These are phyloP conservation scores for Leptosomus discolor DNA, from an alignment of 2,113 vertebrate genomes.

Conservation along the genomic window DNA sequence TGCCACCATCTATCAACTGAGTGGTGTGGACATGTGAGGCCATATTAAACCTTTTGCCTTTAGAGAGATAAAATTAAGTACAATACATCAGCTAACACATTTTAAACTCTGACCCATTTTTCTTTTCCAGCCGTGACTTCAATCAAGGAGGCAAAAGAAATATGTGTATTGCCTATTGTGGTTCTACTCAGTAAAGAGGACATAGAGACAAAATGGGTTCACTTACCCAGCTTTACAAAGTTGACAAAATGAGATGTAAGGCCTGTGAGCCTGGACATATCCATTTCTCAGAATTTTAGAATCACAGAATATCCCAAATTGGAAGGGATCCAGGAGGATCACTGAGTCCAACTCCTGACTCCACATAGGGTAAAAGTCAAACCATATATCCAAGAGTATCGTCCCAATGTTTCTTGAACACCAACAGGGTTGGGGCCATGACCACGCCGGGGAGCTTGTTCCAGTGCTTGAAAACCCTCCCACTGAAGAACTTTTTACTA, in stretches of 20 bases:
- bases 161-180: not conserved
- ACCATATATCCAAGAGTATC: not conserved
- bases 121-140: not conserved
- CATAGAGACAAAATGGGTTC: not conserved
- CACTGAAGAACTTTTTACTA: not conserved
- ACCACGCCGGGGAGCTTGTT: not conserved
- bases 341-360: not conserved
- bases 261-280: not conserved
- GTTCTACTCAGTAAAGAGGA: not conserved
- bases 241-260: not conserved
- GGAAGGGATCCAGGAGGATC: not conserved
- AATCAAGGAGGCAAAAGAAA: not conserved
- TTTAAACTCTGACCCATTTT: not conserved
- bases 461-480: not conserved
- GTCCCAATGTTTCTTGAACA: not conserved
- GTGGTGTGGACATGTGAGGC: not conserved
- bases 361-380: not conserved
- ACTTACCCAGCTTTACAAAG: not conserved
- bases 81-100: not conserved
- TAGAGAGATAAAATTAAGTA: not conserved
- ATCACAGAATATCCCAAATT: not conserved
- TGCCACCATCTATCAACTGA: not conserved
- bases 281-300: not conserved
- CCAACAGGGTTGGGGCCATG: rapidly evolving
- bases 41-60: not conserved